These are phyloP conservation scores for Meandrusa payeni DNA, from an alignment of 2,888 invertebrate genomes.

Conservation along the genomic window DNA sequence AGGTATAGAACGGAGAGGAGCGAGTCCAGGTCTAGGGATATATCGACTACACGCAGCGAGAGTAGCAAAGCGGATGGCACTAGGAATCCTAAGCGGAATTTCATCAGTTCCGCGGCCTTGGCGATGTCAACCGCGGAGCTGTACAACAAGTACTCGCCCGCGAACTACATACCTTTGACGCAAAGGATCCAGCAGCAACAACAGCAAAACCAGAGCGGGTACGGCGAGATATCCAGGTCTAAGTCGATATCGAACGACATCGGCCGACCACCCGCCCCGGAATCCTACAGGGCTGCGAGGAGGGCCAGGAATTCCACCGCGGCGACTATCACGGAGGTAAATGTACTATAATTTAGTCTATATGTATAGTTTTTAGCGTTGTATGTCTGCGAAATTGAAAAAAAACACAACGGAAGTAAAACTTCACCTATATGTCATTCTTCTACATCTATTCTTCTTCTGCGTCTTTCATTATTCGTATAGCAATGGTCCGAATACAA, in stretches of 20 bases:
- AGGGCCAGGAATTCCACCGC: constrained; percentile 60
- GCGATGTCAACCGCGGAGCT: constrained; percentile 84
- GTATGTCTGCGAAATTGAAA: constrained; percentile 50
- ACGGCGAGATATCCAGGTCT: constrained; percentile 69
- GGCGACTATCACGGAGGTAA: constrained; percentile 65
- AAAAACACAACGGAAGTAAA: too few species aligned
- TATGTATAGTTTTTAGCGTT: constrained; percentile 30
- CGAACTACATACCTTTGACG: constrained; percentile 85
- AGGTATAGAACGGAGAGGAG: constrained; percentile 65
- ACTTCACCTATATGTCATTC: too few species aligned
- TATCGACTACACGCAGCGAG: constrained; percentile 78
- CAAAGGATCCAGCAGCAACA: constrained; percentile 59
- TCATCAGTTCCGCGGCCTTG: constrained; percentile 71
- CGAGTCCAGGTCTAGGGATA: constrained; percentile 76
- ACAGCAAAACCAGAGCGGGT: constrained; percentile 48
- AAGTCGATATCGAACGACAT: constrained; percentile 82
- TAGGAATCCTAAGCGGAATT: constrained; percentile 63
- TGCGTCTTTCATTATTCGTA: too few species aligned
- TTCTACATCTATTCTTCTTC: too few species aligned
- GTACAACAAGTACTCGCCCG: constrained; percentile 88
- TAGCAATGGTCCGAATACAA: too few species aligned
- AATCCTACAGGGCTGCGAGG: constrained; percentile 50
- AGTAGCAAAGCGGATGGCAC: constrained; percentile 70
- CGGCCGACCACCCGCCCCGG: constrained; percentile 68
- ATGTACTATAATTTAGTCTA: constrained; percentile 11